phyloP scores from a whole-genome alignment of 2,888 invertebrate species.

The Flexamia atlantica region DNA sequence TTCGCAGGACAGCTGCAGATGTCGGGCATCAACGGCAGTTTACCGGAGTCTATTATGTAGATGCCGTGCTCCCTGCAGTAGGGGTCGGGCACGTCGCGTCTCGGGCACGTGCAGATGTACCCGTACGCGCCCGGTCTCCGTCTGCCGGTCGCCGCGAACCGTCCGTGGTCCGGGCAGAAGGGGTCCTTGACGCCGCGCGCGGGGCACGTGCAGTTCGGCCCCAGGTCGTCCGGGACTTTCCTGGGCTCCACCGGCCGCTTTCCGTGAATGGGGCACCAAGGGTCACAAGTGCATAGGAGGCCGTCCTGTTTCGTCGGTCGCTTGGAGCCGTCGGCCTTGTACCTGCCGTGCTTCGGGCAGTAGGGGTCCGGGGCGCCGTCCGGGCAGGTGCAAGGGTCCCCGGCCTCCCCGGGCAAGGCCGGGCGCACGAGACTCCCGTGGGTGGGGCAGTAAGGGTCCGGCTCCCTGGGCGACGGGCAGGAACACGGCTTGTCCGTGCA shows the following conservation, averaged over 20 bases:
- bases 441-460: background rate
- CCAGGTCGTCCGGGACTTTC: slow-evolving; percentile 5
- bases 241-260: background rate
- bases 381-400: slow-evolving; percentile 11
- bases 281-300: slow-evolving; percentile 34
- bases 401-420: background rate
- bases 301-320: slow-evolving; percentile 1
- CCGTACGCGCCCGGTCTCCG: background rate
- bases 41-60: background rate
- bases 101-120: slow-evolving; percentile 14
- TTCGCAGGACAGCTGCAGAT: background rate
- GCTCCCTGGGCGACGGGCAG: background rate
- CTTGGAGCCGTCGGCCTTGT: background rate
- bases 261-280: slow-evolving; percentile 35
- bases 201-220: slow-evolving; percentile 15
- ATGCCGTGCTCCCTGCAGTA: slow-evolving; percentile 38
- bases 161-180: slow-evolving; percentile 26
- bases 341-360: slow-evolving; percentile 26
- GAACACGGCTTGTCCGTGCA: background rate
- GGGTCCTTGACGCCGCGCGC: background rate
- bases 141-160: background rate
- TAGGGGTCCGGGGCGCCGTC: background rate
- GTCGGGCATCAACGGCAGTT: background rate
- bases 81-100: background rate
- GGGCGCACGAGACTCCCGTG: background rate